These are phyloP conservation scores for Atta cephalotes DNA, from an alignment of 1,140 invertebrate species.

Conservation along the genomic window DNA sequence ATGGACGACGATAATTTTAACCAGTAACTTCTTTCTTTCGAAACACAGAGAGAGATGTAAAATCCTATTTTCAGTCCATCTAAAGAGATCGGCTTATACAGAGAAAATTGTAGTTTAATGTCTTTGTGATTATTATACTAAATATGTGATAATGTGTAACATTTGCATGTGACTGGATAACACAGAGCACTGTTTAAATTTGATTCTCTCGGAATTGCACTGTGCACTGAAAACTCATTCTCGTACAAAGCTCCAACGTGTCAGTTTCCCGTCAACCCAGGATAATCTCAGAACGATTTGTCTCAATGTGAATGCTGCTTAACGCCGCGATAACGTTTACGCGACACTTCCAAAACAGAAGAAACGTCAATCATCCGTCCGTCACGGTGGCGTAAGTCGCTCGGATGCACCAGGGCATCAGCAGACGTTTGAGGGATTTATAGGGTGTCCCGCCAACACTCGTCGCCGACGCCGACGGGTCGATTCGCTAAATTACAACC, in stretches of 20 bases:
- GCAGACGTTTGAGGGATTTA: slow-evolving; percentile 86
- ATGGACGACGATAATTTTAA: not conserved
- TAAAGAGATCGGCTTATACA: not conserved
- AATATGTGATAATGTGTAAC: no score
- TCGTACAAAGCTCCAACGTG: not conserved
- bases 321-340: not conserved
- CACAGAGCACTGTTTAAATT: not conserved
- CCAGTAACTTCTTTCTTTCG: not conserved
- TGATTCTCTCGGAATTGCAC: not conserved
- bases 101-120: not conserved
- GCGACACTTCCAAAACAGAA: slow-evolving; percentile 20
- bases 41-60: not conserved
- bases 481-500: slow-evolving; percentile 47
- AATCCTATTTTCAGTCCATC: not conserved
- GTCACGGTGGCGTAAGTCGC: slow-evolving; percentile 85
- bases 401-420: slow-evolving; percentile 84
- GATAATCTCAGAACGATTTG: not conserved
- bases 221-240: not conserved
- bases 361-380: slow-evolving; percentile 85
- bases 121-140: not conserved
- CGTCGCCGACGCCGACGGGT: slow-evolving; percentile 40
- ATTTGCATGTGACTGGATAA: not conserved
- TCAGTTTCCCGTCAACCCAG: no score
- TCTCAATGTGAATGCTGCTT: not conserved
- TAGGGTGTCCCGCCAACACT: slow-evolving; percentile 74